Conservation (phyloP, 1,140 invertebrate genomes). For the Drosophila parabipectinata region DNA sequence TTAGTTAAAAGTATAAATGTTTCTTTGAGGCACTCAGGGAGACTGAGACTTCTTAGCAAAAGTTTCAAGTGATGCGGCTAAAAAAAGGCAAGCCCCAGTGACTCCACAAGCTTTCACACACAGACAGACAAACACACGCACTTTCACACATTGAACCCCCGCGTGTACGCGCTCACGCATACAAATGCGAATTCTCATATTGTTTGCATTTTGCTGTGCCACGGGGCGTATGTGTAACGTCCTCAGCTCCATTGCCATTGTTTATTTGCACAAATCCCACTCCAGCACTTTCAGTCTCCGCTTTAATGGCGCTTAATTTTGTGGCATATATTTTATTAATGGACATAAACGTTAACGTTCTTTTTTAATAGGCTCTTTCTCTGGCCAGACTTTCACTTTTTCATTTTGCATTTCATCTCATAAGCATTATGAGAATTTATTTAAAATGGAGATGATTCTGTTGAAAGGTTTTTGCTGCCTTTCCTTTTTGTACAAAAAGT, state of each 20-base stretch:
- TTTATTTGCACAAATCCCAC: constrained; percentile 40
- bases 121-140: neutral
- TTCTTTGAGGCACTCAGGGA: too few species aligned
- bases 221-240: constrained; percentile 62
- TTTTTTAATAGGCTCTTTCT: constrained; percentile 51
- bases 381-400: constrained; percentile 13
- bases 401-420: constrained; percentile 36
- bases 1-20: too few species aligned
- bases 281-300: neutral
- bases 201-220: constrained; percentile 50
- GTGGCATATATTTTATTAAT: constrained; percentile 71
- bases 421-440: constrained; percentile 39
- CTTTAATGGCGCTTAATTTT: constrained; percentile 69
- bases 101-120: constrained; percentile 2
- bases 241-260: constrained; percentile 32
- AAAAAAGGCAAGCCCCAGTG: constrained; percentile 14
- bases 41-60: neutral
- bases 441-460: constrained; percentile 9
- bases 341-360: constrained; percentile 59
- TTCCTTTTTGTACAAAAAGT: constrained; percentile 19
- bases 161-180: constrained; percentile 50
- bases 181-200: constrained; percentile 65
- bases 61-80: constrained; percentile 20
- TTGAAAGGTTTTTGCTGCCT: constrained; percentile 35
- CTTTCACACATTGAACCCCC: neutral